Evolutionary conservation across 2,888 invertebrate species (phyloP), one percentile per base, ranked within the genome.

Genomic region (Mechanitis messenoides): DNA sequence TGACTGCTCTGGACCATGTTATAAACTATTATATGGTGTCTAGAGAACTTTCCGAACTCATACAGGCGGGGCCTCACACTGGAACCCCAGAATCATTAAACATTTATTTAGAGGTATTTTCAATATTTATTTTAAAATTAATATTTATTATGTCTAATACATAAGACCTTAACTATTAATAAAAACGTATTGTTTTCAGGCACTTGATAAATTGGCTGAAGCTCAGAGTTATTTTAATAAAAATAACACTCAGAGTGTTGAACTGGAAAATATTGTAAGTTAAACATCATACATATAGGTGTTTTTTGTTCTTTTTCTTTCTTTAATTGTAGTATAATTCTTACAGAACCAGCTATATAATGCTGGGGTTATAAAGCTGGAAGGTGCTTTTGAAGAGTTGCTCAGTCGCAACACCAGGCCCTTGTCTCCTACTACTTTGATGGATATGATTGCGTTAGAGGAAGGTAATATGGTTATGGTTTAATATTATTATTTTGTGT

Each of bases 1-100:
- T 98, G 42, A 93, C 94, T 64, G 93, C 96, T 28, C 84, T 99
- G 70, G 98, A 99, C 76, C 95, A 95, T 83, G 98, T 99, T 0
- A 95, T 99, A 46, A 96, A 96, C 59, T 98, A 96, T 80, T 99
- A 99, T 82, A 97, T 97, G 87, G 97, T 98, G 42, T 95, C 97
- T 0, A 94, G 96, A 79, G 97, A 98, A 78, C 95, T 98, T 4
- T 97, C 97, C 65, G 93, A 94, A 69, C 92, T 95, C 3, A 95
- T 98, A 38, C 94, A 95, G 72, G 94, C 94, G 66, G 97, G 98
- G 6, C 97, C 96, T 0, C 92, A 93, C 38, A 92, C 92, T 3
- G 87, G 92, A 2, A 92, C 92, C 57, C 91, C 93, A 0, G 92
- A 92, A 33, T 84, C 92, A 0, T 87, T 93, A 53, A 88, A 84